Percentiles rank a stretch among this genome's conserved stretches.
Evolutionary conservation across 2,113 vertebrate genomes (phyloP).

Genomic region (Gallinago paraguaiae): DNA sequence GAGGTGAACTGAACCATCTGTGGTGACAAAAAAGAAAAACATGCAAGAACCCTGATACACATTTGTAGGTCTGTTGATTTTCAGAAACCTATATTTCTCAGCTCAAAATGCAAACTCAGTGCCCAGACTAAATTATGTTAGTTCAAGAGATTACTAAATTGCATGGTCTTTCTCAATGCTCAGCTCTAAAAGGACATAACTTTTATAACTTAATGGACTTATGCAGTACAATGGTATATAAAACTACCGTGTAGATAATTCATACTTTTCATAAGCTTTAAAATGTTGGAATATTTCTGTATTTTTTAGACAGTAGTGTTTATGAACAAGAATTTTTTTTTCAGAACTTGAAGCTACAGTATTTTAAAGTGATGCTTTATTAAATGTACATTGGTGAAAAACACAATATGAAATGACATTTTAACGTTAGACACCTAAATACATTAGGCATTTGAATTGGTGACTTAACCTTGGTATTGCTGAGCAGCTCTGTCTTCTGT

Average conservation of each 20-base stretch:
- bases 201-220: background rate
- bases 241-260: background rate
- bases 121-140: background rate
- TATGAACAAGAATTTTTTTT: background rate
- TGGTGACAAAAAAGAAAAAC: slow-evolving; percentile 37
- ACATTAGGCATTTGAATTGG: background rate
- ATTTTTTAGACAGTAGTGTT: background rate
- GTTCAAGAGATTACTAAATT: background rate
- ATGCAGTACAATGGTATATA: background rate
- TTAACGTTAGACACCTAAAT: background rate
- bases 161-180: background rate
- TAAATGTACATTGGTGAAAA: background rate
- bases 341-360: background rate
- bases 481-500: background rate
- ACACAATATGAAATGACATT: background rate
- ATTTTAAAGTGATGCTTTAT: background rate
- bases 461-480: background rate
- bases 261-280: background rate
- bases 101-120: background rate
- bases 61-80: slow-evolving; percentile 43
- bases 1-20: slow-evolving; percentile 48
- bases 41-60: background rate
- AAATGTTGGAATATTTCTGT: background rate
- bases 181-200: background rate
- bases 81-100: background rate